A percentile compares a stretch with the other conserved stretches of the same genome.
These are phyloP conservation scores for Limnothrissa miodon DNA, from an alignment of 2,113 vertebrate genomes.

Conservation along the genomic window DNA sequence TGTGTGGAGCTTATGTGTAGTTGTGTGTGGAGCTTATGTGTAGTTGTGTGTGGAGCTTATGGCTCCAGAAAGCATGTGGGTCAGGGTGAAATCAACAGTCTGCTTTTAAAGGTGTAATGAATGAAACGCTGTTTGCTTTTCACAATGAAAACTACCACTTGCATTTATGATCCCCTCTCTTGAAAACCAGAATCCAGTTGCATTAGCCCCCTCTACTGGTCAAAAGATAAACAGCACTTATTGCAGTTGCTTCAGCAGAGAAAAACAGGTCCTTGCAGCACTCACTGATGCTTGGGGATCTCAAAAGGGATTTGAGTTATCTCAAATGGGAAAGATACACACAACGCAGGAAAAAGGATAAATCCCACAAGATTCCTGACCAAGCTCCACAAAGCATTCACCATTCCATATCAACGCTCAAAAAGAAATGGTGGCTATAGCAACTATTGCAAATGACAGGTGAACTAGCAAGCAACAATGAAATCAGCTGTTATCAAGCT, in stretches of 20 bases:
- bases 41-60: too few species aligned
- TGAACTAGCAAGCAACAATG: too few species aligned
- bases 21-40: too few species aligned
- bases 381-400: not conserved
- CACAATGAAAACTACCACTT: not conserved
- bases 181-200: not conserved
- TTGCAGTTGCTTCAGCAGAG: not conserved
- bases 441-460: too few species aligned
- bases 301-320: too few species aligned
- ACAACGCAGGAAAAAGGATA: not conserved
- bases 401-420: too few species aligned
- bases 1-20: too few species aligned
- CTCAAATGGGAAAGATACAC: not conserved
- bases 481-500: too few species aligned
- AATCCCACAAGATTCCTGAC: not conserved
- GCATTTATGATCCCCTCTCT: not conserved
- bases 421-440: too few species aligned
- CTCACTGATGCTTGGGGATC: not conserved
- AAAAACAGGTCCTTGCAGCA: not conserved
- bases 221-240: not conserved
- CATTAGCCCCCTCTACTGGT: conserved; percentile 32
- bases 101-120: not conserved
- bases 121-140: not conserved
- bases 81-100: not conserved
- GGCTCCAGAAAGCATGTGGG: not conserved